Evolutionary conservation across 2,113 vertebrate genomes (phyloP), one percentile per base, ranked within the genome.

Genomic region (Brachyhypopomus gauderio): DNA sequence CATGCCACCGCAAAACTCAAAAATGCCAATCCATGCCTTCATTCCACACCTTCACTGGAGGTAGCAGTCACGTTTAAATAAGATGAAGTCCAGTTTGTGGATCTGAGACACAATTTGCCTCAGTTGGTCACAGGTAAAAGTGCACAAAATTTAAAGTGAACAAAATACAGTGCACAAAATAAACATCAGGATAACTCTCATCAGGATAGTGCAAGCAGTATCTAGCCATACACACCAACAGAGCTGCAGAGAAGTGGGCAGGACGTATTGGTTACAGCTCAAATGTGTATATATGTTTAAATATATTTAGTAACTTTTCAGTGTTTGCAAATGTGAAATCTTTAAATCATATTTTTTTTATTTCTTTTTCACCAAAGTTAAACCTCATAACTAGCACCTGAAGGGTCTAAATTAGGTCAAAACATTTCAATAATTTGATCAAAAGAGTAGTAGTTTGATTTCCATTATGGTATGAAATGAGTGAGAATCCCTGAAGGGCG

Each of bases 1-100:
- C 90, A 90, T 89, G 88, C 89, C 77, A 69, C 78, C 66, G 67
- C 56, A 84, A 84, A 80, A 87, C 81, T 84, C 83, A 83, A 82
- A 89, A 85, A 85, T 84, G 60, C 77, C 81, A 81, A 87, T 79
- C 59, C 83, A 86, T 86, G 83, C 85, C 79, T 52, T 86, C 72
- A 76, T 58, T 79, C 56, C 34, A 71, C 30, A 66, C 41, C 79
- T 80, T 81, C 62, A 67, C 48, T 58, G n/a, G 63, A 81, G 72
- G 72, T 75, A 70, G 73, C 52, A 60, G 30, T 60, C 72, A 59
- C 52, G 48, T 52, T 11, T 52, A 52, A 52, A 52, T 38, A 34
- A 72, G 63, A 48, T 72, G 34, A 25, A 70, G 52, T 45, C 66
- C 70, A 52, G 70, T n/a, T 34, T 23, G 17, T 27, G n/a, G 12